These are phyloP conservation scores for Amblyopsis hoosieri DNA, from an alignment of 2,797 vertebrate genomes.

Conservation along the genomic window DNA sequence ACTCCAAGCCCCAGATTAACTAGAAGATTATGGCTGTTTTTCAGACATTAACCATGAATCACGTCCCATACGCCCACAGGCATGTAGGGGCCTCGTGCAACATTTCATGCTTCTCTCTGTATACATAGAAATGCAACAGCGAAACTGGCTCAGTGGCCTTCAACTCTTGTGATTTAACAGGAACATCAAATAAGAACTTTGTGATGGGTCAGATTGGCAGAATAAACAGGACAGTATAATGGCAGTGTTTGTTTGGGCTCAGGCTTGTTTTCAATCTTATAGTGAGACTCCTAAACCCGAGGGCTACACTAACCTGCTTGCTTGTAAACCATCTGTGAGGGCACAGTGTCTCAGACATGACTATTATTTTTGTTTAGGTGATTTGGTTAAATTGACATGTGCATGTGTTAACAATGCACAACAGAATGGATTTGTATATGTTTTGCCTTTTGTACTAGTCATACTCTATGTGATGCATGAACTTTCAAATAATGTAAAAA, in stretches of 20 bases:
- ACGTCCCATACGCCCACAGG: constrained; percentile 62
- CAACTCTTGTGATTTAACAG: constrained; percentile 17
- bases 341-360: constrained; percentile 5
- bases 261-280: no score
- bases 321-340: constrained; percentile 23
- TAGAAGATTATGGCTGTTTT: constrained; percentile 67
- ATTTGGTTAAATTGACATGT: constrained; percentile 4
- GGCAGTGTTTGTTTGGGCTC: neutral
- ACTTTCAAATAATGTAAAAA: neutral
- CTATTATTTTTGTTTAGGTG: constrained; percentile 12
- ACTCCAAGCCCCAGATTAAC: constrained; percentile 64
- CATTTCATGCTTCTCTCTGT: constrained; percentile 65
- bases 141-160: constrained; percentile 49
- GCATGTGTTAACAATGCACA: neutral
- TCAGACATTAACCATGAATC: constrained; percentile 69
- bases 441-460: neutral
- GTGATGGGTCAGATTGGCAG: constrained; percentile 4
- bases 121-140: constrained; percentile 57
- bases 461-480: neutral
- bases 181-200: constrained; percentile 48
- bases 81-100: constrained; percentile 64
- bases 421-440: neutral
- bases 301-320: constrained; percentile 4
- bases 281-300: neutral
- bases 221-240: constrained; percentile 18